Conservation (phyloP, 2,797 vertebrate species). For the Euthynnus affinis region DNA sequence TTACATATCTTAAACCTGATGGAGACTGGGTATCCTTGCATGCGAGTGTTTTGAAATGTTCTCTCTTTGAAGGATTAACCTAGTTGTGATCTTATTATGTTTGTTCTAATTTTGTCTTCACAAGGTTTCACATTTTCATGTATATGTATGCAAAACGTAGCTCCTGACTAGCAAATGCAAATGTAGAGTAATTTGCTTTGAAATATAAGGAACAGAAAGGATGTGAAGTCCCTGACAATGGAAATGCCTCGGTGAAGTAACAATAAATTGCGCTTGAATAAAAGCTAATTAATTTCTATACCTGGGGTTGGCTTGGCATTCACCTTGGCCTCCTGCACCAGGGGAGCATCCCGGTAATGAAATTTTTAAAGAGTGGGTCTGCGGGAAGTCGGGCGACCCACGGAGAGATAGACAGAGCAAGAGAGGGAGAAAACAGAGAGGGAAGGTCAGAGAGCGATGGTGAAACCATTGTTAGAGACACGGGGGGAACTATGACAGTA, state of each 20-base stretch:
- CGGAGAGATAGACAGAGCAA: constrained; percentile 35
- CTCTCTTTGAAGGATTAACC: constrained; percentile 26
- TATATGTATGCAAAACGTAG: constrained; percentile 7
- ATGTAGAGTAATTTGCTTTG: background rate
- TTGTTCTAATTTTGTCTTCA: constrained; percentile 30
- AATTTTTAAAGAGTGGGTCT: constrained; percentile 63
- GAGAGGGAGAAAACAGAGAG: constrained; percentile 31
- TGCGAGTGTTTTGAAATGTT: background rate
- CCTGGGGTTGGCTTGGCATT: constrained; percentile 65
- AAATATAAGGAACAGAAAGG: background rate
- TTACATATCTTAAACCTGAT: background rate
- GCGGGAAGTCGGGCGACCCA: constrained; percentile 47
- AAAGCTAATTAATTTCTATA: constrained; percentile 65
- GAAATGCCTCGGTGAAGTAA: constrained; percentile 23
- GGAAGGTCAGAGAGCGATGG: constrained; percentile 49
- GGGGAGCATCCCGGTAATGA: constrained; percentile 65
- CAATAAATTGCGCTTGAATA: constrained; percentile 33
- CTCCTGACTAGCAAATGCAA: constrained; percentile 15
- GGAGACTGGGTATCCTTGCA: background rate
- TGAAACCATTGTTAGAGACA: constrained; percentile 29
- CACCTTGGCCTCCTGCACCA: constrained; percentile 48
- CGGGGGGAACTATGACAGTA: constrained; percentile 3
- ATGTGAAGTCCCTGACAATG: background rate
- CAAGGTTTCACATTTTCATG: constrained; percentile 4
- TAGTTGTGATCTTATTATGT: constrained; percentile 21